Conservation (phyloP, 2,113 vertebrate species). For the Leptodactylus fuscus region DNA sequence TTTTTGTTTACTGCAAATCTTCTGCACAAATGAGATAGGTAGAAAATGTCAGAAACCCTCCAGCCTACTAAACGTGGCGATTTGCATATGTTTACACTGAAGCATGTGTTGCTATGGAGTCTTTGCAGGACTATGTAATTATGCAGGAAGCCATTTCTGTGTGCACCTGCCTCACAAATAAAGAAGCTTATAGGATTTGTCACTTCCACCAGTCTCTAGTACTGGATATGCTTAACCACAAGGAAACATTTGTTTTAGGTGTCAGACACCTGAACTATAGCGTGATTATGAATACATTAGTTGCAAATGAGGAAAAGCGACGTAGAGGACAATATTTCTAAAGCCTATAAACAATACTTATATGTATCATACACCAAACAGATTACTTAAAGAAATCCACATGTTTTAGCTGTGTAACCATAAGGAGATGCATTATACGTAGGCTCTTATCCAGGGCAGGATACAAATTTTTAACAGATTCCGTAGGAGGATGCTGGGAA, state of each 20-base stretch:
- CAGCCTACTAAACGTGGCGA: not conserved
- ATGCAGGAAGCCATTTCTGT: not conserved
- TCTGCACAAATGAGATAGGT: slow-evolving; percentile 19
- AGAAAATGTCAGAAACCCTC: not conserved
- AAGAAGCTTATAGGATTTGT: slow-evolving; percentile 23
- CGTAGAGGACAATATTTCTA: not conserved
- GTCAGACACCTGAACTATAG: not conserved
- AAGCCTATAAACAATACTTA: not conserved
- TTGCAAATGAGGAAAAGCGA: not conserved
- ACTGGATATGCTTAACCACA: not conserved
- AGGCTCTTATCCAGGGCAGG: too few relatives aligned
- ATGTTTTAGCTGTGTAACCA: not conserved
- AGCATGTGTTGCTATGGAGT: slow-evolving; percentile 18
- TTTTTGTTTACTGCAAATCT: not conserved
- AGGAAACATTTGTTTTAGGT: not conserved
- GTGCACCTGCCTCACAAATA: slow-evolving; percentile 25
- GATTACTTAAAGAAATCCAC: not conserved
- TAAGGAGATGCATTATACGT: too few relatives aligned
- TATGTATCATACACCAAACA: not conserved
- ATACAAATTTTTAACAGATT: too few relatives aligned
- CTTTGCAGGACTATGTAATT: slow-evolving; percentile 12
- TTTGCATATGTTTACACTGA: slow-evolving; percentile 37
- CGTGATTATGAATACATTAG: not conserved
- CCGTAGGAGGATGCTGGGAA: too few relatives aligned
- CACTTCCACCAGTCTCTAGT: not conserved